Conservation (phyloP, 2,113 vertebrate genomes). For the Rhynchomys soricoides region DNA sequence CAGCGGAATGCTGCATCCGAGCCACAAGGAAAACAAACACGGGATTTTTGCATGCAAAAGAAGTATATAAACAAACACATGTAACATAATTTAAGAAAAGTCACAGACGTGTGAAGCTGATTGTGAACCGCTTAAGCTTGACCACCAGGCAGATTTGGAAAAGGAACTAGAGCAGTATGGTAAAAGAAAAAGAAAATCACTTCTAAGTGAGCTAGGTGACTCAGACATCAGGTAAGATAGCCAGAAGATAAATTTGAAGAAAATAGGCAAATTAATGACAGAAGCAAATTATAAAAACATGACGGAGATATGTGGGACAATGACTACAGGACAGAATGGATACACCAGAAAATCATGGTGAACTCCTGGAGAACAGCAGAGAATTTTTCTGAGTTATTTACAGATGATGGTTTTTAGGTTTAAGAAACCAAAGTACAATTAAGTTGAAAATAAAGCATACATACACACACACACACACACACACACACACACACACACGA, state of each 20-base stretch:
- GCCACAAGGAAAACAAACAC: not conserved
- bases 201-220: not conserved
- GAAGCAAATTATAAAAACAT: not conserved
- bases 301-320: not conserved
- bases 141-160: not conserved
- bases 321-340: not conserved
- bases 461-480: not conserved
- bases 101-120: not conserved
- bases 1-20: not conserved
- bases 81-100: not conserved
- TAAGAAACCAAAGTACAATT: not conserved
- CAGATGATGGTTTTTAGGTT: not conserved
- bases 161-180: not conserved
- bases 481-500: not conserved
- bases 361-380: not conserved
- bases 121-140: not conserved
- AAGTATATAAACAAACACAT: not conserved
- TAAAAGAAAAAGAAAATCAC: not conserved
- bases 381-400: not conserved
- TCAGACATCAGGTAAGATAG: not conserved
- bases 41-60: not conserved
- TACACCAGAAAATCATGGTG: not conserved
- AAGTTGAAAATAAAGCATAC: not conserved
- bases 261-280: not conserved
- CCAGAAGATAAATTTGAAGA: not conserved